Percentiles rank a stretch among this genome's conserved stretches.
phyloP scores from a whole-genome alignment of 2,797 vertebrate species.

The Phrynocephalus guinanensis region DNA sequence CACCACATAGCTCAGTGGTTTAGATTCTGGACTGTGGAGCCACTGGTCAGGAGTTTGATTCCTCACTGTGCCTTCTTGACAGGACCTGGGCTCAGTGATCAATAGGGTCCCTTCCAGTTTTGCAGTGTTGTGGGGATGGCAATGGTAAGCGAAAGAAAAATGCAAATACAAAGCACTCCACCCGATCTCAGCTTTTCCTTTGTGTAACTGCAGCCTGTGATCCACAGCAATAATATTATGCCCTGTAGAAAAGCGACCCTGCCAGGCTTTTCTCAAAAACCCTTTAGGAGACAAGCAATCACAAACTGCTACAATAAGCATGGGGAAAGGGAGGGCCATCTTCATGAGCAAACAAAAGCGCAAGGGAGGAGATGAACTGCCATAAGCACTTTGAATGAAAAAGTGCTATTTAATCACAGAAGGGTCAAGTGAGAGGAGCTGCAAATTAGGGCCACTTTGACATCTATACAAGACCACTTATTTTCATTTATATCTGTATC shows the following conservation, averaged over 20 bases:
- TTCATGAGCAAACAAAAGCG: constrained; percentile 57
- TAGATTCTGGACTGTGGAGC: no score
- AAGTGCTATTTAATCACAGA: constrained; percentile 65
- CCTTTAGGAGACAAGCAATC: constrained; percentile 31
- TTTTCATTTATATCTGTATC: constrained; percentile 59
- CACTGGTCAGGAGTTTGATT: no score
- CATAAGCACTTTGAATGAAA: constrained; percentile 65
- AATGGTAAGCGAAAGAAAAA: no score
- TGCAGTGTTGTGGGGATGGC: no score
- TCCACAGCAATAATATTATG: constrained; percentile 29
- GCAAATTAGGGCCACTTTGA: constrained; percentile 59
- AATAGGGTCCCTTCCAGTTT: no score
- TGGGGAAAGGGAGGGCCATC: constrained; percentile 42
- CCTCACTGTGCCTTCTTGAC: no score
- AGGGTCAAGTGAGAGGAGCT: constrained; percentile 48
- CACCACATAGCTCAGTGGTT: no score
- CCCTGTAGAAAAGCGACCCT: constrained; percentile 23
- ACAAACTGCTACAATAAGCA: constrained; percentile 54
- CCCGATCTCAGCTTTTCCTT: not conserved
- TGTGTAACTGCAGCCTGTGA: not conserved
- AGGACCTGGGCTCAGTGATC: no score
- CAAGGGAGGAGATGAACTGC: constrained; percentile 37
- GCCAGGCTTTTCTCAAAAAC: constrained; percentile 34
- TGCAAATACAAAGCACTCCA: not conserved
- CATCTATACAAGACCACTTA: constrained; percentile 59